Evolutionary conservation across 2,888 invertebrate genomes (phyloP).

Genomic region (Rhabditoides inermis): DNA sequence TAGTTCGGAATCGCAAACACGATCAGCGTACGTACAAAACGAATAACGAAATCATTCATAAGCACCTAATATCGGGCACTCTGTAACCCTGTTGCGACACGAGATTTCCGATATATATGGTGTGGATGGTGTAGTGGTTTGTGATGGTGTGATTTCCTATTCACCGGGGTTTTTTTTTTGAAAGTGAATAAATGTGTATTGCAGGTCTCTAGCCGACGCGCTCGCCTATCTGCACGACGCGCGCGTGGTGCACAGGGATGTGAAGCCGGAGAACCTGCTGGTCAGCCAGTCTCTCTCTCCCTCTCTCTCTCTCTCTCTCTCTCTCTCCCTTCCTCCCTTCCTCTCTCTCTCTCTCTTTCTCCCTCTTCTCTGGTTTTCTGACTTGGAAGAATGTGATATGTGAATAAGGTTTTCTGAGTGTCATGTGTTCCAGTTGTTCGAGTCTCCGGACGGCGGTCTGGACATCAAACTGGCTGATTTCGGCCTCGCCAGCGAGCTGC

Average conservation of each 20-base stretch:
- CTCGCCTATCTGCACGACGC: constrained; percentile 85
- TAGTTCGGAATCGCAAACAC: too few species aligned
- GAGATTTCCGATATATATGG: too few species aligned
- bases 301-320: neutral
- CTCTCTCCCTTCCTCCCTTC: neutral
- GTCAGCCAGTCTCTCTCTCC: constrained; percentile 56
- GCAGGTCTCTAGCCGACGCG: constrained; percentile 64
- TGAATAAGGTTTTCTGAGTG: too few species aligned
- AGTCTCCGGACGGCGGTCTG: constrained; percentile 22
- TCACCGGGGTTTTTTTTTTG: too few species aligned
- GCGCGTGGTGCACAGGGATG: constrained; percentile 91
- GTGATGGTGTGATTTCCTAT: too few species aligned
- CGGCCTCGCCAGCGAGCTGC: constrained; percentile 77
- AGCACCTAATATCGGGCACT: too few species aligned
- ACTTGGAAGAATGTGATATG: too few species aligned
- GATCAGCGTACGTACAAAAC: too few species aligned
- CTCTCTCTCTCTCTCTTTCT: neutral
- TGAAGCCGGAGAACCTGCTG: constrained; percentile 94
- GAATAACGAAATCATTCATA: neutral
- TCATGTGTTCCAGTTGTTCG: constrained; percentile 53
- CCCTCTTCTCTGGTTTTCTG: neutral
- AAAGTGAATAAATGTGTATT: neutral
- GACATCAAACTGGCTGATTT: constrained; percentile 87
- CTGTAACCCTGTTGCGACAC: too few species aligned
- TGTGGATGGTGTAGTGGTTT: too few species aligned